Evolutionary conservation across 2,113 vertebrate genomes (phyloP).

Genomic region (Psammodynastes pulverulentus): DNA sequence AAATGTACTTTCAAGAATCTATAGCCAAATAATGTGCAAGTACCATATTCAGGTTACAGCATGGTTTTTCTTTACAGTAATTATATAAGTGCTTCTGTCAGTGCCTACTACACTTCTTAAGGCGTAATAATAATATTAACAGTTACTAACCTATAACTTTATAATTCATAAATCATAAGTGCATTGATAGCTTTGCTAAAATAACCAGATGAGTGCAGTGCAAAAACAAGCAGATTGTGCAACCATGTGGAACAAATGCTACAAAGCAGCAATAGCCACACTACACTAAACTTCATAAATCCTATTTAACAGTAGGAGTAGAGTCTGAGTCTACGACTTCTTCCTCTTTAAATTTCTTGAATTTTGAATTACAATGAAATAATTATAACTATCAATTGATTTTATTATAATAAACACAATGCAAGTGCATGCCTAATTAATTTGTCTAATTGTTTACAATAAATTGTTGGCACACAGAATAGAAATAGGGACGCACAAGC

Average conservation of each 20-base stretch:
- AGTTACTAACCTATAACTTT: not conserved
- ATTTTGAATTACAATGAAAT: conserved; percentile 58
- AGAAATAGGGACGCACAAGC: not conserved
- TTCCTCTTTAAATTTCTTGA: conserved; percentile 46
- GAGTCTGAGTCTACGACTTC: conserved; percentile 19
- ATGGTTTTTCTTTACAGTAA: not conserved
- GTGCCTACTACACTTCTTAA: not conserved
- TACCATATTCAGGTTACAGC: not conserved
- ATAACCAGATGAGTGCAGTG: not conserved
- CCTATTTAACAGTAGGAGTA: conserved; percentile 27
- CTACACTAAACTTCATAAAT: conserved; percentile 8
- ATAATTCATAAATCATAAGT: not conserved
- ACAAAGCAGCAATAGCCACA: conserved; percentile 6
- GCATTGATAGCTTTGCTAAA: not conserved
- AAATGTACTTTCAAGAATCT: not conserved
- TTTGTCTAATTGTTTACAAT: conserved; percentile 41
- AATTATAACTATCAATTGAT: conserved; percentile 62
- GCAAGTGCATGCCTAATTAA: conserved; percentile 56
- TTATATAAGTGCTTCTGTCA: conserved; percentile 19
- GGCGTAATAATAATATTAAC: conserved; percentile 3
- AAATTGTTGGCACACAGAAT: conserved; percentile 25
- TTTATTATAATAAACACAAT: conserved; percentile 55
- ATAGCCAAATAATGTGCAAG: not conserved
- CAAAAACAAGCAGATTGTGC: not conserved
- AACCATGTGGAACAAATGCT: not conserved